Evolutionary conservation across 2,113 vertebrate genomes (phyloP).

Genomic region (Chaetura pelagica): DNA sequence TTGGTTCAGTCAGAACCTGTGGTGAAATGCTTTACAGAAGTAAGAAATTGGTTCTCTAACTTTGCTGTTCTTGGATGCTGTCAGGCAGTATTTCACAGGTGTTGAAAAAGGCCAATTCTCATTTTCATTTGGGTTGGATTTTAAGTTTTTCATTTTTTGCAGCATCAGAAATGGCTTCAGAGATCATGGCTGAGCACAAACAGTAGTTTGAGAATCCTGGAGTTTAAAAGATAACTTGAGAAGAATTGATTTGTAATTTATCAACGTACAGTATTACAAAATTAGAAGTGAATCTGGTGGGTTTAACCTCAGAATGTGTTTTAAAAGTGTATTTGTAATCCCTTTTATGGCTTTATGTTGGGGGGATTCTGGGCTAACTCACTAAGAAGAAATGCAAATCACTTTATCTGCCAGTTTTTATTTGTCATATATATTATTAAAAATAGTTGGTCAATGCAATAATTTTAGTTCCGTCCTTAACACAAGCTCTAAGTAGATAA

Average conservation of each 20-base stretch:
- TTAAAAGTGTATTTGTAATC: neutral
- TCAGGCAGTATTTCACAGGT: neutral
- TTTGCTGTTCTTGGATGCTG: neutral
- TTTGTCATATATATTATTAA: neutral
- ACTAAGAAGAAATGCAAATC: neutral
- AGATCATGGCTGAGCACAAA: neutral
- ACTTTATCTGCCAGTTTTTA: neutral
- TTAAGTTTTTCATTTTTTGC: neutral
- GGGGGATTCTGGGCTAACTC: neutral
- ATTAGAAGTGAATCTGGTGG: neutral
- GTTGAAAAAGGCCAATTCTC: neutral
- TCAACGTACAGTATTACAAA: neutral
- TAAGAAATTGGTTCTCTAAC: neutral
- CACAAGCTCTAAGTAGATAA: neutral
- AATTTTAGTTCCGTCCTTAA: constrained; percentile 7
- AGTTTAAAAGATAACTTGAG: neutral
- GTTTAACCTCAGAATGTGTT: neutral
- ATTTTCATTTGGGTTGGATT: neutral
- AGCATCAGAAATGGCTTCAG: neutral
- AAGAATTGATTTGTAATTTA: neutral
- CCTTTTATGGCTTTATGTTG: neutral
- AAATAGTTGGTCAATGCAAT: neutral
- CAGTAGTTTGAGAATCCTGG: neutral
- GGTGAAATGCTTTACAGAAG: neutral
- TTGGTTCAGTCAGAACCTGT: neutral